Base-by-base conservation (phyloP, 2,113 vertebrate species). In the Passer montanus region DNA sequence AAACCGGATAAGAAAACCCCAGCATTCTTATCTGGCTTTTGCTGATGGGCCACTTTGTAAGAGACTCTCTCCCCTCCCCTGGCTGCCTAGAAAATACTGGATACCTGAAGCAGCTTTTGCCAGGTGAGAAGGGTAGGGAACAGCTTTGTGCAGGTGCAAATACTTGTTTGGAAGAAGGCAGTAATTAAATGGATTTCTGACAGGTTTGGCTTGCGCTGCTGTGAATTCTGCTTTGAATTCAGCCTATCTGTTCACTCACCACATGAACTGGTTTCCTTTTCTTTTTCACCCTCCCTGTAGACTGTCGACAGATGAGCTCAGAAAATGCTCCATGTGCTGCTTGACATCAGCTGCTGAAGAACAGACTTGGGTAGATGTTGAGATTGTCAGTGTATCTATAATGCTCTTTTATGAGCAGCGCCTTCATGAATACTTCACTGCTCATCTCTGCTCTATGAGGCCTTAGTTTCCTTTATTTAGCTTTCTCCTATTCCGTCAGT, bases 291-390 rank as follows among this genome's bases (percentile, higher is more conserved):
- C 37, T 85, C 47, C 75, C 43, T 50, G 59, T 80, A 94, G 50
- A 63, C 78, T 10, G 6, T 46, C 4, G 7, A 89, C 88, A 90
- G 90, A 85, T 76, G 85, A 91, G 46, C 87, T 76, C 66, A 76
- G 63, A 92, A 79, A 82, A 87, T 35, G 52, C 41, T 95, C 82
- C 72, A 53, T 91, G 89, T 95, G 89, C 78, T 91, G 66, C 89
- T 89, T 95, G 81, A 80, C 78, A 91, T 94, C 70, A 85, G 1
- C 66, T 91, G 68, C 74, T 85, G 72, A 88, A 80, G 82, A 87
- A 70, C 94, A 95, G 91, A 73, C 82, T 93, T 70, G 85, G 66
- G 82, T 87, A 59, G 93, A 93, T 80, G 67, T 77, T 90, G 89
- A 73, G 67, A 66, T 94, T 93, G 50, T 92, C 88, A 91, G 74